Percentiles rank a stretch among this genome's conserved stretches.
Conservation (phyloP, 2,888 invertebrate genomes). For the Scrobipalpa costella region DNA sequence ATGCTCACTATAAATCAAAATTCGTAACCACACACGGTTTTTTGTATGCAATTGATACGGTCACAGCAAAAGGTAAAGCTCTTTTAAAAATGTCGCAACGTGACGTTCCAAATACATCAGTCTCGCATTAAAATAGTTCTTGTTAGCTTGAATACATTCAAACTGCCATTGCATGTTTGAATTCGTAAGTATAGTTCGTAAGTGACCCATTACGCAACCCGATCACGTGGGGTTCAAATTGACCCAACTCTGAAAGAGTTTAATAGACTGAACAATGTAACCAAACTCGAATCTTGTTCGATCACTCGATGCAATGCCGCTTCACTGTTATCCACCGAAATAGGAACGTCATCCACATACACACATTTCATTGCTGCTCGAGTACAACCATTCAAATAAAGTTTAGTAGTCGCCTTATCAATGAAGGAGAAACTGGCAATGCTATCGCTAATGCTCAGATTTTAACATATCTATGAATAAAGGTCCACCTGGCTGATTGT, state of each 20-base stretch:
- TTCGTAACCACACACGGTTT: not conserved
- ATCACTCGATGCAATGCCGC: slow-evolving; percentile 41
- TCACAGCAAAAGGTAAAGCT: not conserved
- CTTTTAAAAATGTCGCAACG: slow-evolving; percentile 22
- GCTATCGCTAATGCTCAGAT: slow-evolving; percentile 32
- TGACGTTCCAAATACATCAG: slow-evolving; percentile 30
- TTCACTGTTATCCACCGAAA: slow-evolving; percentile 39
- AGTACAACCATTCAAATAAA: not conserved
- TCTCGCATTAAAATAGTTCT: slow-evolving; percentile 45
- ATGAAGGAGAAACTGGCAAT: not conserved
- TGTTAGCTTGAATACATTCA: slow-evolving; percentile 54
- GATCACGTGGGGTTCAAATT: slow-evolving; percentile 70
- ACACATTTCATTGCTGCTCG: slow-evolving; percentile 43
- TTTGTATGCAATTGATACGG: not conserved
- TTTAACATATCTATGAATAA: slow-evolving; percentile 38
- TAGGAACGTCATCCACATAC: slow-evolving; percentile 22
- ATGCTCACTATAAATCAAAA: not conserved
- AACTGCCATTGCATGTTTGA: slow-evolving; percentile 52
- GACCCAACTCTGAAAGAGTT: slow-evolving; percentile 73
- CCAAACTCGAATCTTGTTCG: slow-evolving; percentile 54
- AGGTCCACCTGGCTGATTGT: slow-evolving; percentile 67
- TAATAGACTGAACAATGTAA: slow-evolving; percentile 75
- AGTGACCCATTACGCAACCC: slow-evolving; percentile 61
- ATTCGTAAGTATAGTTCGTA: slow-evolving; percentile 42
- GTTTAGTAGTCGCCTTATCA: not conserved